A percentile compares a stretch with the other conserved stretches of the same genome.
Conservation (phyloP, 2,888 invertebrate genomes). For the Vannuccia rotundouncinata region DNA sequence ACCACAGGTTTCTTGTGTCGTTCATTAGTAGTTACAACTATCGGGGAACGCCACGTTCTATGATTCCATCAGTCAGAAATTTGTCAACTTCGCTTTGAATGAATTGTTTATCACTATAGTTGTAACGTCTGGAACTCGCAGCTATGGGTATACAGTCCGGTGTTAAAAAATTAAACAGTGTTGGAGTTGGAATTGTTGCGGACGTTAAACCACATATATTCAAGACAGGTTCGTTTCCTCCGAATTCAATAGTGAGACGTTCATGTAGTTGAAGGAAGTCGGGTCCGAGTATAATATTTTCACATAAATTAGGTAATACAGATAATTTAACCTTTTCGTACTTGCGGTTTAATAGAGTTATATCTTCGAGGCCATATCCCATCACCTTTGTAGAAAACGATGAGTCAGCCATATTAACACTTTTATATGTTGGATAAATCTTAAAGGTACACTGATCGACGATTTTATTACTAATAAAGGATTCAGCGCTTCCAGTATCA, state of each 20-base stretch:
- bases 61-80: slow-evolving; percentile 35
- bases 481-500: not conserved
- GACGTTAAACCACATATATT: not conserved
- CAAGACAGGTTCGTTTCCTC: not conserved
- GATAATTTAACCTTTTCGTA: slow-evolving; percentile 7
- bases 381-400: not conserved
- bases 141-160: slow-evolving; percentile 29
- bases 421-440: not conserved
- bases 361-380: not conserved
- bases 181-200: not conserved
- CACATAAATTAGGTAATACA: slow-evolving; percentile 11
- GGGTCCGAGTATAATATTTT: not conserved
- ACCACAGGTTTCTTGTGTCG: slow-evolving; percentile 40
- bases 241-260: not conserved
- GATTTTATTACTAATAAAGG: not conserved
- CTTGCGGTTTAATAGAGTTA: not conserved
- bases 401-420: too few species aligned
- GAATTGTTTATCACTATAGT: slow-evolving; percentile 5
- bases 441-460: not conserved
- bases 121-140: slow-evolving; percentile 35
- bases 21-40: slow-evolving; percentile 40
- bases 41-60: slow-evolving; percentile 42
- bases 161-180: slow-evolving; percentile 27
- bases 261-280: slow-evolving; percentile 22
- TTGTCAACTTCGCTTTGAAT: slow-evolving; percentile 32